These are phyloP conservation scores for Acanthopleura granulata DNA, from an alignment of 2,888 invertebrate species.

Conservation along the genomic window DNA sequence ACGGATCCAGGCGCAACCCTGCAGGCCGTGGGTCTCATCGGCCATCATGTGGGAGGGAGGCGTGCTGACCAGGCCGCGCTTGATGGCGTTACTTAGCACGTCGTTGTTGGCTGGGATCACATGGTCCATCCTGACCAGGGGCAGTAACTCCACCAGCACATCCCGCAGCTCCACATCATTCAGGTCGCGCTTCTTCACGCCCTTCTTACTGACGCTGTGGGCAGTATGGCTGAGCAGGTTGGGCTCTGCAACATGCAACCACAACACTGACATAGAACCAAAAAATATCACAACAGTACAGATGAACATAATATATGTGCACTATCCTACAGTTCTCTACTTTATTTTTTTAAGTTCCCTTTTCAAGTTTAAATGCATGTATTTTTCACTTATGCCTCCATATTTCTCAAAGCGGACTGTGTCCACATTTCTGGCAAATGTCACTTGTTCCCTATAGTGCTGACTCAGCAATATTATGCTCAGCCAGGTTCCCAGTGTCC, in stretches of 20 bases:
- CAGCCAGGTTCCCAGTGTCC: too few relatives aligned
- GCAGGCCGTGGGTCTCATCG: constrained; percentile 73
- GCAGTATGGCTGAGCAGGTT: constrained; percentile 92
- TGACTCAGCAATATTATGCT: too few relatives aligned
- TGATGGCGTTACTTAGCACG: constrained; percentile 74
- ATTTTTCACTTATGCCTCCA: too few relatives aligned
- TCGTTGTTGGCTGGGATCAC: constrained; percentile 82
- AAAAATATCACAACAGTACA: too few relatives aligned
- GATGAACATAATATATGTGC: too few relatives aligned
- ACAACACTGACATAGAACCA: not conserved
- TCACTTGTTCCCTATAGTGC: too few relatives aligned
- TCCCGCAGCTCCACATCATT: constrained; percentile 89
- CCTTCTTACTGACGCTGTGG: constrained; percentile 90
- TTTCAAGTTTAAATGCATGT: too few relatives aligned
- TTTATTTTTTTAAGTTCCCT: too few relatives aligned
- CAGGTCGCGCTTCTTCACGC: constrained; percentile 82
- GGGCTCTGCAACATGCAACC: constrained; percentile 78
- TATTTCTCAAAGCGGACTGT: too few relatives aligned
- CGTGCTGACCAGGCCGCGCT: constrained; percentile 83
- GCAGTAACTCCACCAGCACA: constrained; percentile 85
- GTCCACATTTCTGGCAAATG: too few relatives aligned
- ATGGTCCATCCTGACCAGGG: constrained; percentile 90
- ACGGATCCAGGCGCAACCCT: constrained; percentile 65
- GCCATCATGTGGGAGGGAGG: constrained; percentile 87
- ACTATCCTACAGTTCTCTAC: too few relatives aligned